phyloP scores from a whole-genome alignment of 2,113 vertebrate genomes.

The Neolamprologus sp. region DNA sequence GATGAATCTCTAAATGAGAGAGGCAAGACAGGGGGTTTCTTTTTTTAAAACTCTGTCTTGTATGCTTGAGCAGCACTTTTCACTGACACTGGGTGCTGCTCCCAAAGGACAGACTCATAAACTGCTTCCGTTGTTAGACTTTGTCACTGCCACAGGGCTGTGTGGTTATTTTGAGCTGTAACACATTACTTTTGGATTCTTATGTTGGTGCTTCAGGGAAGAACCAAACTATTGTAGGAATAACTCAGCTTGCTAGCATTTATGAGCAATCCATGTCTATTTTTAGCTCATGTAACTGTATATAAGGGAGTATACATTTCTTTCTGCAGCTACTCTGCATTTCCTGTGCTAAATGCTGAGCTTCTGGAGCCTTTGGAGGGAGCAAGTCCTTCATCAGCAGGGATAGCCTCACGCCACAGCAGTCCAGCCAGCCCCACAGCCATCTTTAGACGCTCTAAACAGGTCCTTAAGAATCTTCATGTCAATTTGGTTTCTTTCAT shows the following conservation, averaged over 20 bases:
- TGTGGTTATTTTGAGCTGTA: not conserved
- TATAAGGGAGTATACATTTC: not conserved
- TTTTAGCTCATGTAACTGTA: not conserved
- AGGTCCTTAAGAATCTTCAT: constrained; percentile 68
- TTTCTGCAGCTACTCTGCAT: constrained; percentile 85
- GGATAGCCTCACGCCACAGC: constrained; percentile 78
- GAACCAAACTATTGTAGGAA: not conserved
- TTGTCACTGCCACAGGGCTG: not conserved
- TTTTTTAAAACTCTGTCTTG: not conserved
- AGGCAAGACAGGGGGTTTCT: not conserved
- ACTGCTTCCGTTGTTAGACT: constrained; percentile 7
- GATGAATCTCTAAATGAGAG: not conserved
- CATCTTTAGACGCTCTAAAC: constrained; percentile 95
- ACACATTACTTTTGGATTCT: not conserved
- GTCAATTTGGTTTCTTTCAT: not conserved
- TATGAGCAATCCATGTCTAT: not conserved
- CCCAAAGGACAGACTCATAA: not conserved
- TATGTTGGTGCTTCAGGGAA: not conserved
- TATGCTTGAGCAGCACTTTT: not conserved
- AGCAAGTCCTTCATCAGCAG: constrained; percentile 67
- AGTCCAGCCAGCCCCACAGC: constrained; percentile 89
- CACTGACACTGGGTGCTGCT: not conserved
- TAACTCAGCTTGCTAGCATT: not conserved
- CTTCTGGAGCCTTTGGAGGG: constrained; percentile 85
- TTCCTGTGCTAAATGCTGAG: constrained; percentile 86